Percentiles rank a stretch among this genome's conserved stretches.
Evolutionary conservation across 2,113 vertebrate species (phyloP).

Genomic region (Hydrolagus affinis): DNA sequence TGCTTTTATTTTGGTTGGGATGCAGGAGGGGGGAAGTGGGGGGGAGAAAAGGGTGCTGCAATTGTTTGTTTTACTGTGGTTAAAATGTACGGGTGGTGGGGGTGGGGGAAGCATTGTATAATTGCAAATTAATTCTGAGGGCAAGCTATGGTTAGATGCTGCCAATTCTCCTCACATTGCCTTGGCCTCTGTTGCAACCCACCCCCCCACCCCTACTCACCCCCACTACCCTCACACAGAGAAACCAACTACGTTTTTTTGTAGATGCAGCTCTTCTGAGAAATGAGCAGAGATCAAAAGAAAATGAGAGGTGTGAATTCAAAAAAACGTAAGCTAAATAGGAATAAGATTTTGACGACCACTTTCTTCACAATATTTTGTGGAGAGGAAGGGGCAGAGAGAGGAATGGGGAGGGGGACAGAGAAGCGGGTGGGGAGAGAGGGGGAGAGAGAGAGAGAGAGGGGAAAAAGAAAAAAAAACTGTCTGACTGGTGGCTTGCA

Average conservation of each 20-base stretch:
- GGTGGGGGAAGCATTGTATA: neutral
- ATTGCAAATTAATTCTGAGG: neutral
- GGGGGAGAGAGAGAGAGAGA: too few relatives aligned
- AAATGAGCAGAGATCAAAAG: neutral
- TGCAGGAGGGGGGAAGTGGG: too few relatives aligned
- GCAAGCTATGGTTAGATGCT: neutral
- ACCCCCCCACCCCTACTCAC: neutral
- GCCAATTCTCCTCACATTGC: neutral
- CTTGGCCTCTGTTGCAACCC: too few relatives aligned
- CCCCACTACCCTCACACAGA: neutral
- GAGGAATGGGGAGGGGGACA: too few relatives aligned
- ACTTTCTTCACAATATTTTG: neutral
- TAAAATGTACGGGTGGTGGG: neutral
- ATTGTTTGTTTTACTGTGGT: neutral
- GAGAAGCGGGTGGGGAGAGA: too few relatives aligned
- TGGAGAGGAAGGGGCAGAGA: neutral
- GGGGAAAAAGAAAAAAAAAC: neutral
- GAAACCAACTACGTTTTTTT: neutral
- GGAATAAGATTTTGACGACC: neutral
- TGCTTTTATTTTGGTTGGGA: neutral
- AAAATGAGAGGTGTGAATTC: neutral
- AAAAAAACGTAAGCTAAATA: neutral
- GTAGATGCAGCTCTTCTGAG: neutral
- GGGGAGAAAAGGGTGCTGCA: neutral
- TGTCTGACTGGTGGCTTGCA: constrained; percentile 18